phyloP scores from a whole-genome alignment of 2,797 vertebrate species.

The Acanthurus lineatus region DNA sequence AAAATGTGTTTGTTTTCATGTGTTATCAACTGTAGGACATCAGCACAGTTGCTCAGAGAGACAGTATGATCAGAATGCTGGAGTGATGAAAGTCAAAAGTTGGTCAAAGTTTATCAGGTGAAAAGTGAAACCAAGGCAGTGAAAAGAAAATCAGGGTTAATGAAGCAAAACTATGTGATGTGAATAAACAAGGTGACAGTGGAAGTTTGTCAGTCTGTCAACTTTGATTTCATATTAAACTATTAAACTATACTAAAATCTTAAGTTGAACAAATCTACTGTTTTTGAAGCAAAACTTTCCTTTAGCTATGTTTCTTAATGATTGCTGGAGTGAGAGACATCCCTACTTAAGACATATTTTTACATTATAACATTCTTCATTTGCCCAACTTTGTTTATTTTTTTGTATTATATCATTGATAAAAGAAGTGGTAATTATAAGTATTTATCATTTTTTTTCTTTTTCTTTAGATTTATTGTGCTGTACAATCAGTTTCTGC shows the following conservation, averaged over 20 bases:
- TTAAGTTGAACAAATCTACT: background rate
- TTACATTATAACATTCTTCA: too few species aligned
- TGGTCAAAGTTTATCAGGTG: constrained; percentile 56
- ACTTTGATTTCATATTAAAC: too few species aligned
- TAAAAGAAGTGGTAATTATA: background rate
- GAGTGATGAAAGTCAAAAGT: constrained; percentile 21
- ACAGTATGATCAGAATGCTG: constrained; percentile 2
- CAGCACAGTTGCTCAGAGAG: too few species aligned
- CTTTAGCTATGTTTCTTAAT: too few species aligned
- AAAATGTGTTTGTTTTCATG: constrained; percentile 6
- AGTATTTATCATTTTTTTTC: background rate
- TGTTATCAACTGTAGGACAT: background rate
- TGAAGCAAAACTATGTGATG: background rate
- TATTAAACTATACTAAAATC: background rate
- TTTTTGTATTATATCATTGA: too few species aligned
- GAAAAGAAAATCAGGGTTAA: background rate
- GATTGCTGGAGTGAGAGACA: too few species aligned
- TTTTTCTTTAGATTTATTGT: background rate
- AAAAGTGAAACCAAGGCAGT: constrained; percentile 23
- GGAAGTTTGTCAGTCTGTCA: too few species aligned
- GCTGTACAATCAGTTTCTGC: background rate
- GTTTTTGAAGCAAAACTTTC: background rate
- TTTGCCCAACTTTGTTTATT: too few species aligned
- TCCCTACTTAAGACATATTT: too few species aligned
- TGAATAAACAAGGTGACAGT: background rate